Base-by-base conservation (phyloP, 2,113 vertebrate genomes). In the Athene cunicularia region DNA sequence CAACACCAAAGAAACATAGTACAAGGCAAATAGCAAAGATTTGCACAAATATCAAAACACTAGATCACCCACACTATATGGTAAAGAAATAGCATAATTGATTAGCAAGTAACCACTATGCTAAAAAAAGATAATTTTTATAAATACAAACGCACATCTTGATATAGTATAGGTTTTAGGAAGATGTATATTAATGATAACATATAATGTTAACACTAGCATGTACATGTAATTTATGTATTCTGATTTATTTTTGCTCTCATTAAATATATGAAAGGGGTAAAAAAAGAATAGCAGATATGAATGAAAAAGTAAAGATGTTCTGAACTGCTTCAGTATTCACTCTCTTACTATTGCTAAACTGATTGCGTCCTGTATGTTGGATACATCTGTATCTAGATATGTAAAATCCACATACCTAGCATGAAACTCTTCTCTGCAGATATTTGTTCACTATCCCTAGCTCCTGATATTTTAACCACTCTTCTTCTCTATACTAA, bases 131-230 rank as follows among this genome's bases (percentile, higher is more conserved):
- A 32, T 5, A 39, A 5, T 32, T 63, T 63, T n/a, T 24, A 14
- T 30, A 39, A 72, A 45, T 50, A 68, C 5, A 77, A 76, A 80
- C 22, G 4, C 4, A 70, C 12, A 56, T 24, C 21, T 63, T 63
- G 16, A 75, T 58, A 32, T 43, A 45, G 43, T 45, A 17, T 45
- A 45, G 43, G 43, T 8, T 45, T 45, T 45, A 45, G 43, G 43
- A 49, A 66, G 20, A 60, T 14, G 3, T 27, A 37, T 0, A 0
- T 26, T 73, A 41, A 17, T 49, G 13, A 47, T 17, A 74, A 50
- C 11, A 27, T 32, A 23, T 3, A 68, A 68, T 12, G 3, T 62
- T 56, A 64, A 52, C 12, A 23, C 8, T 45, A 64, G 21, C 13
- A 45, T 55, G 12, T 39, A 50, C 12, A 19, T 30, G 4, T 5